Conservation (phyloP, 1,140 invertebrate species). For the Gonioctena quinquepunctata region DNA sequence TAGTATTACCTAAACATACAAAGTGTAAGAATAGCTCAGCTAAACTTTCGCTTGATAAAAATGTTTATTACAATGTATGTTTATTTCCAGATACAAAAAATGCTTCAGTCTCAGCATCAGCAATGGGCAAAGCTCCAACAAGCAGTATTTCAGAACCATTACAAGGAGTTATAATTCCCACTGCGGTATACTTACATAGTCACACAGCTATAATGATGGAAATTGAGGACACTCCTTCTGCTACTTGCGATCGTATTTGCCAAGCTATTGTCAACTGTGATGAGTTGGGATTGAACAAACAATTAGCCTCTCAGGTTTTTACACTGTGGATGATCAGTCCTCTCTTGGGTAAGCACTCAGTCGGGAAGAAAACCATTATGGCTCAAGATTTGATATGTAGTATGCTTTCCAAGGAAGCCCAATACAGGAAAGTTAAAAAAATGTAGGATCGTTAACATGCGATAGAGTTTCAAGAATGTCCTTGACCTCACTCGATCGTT, state of each 20-base stretch:
- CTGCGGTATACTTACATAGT: slow-evolving; percentile 70
- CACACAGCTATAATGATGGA: slow-evolving; percentile 70
- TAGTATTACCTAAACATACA: too few species aligned
- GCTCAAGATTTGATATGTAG: too few species aligned
- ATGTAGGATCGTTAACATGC: too few species aligned
- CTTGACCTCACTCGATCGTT: too few species aligned
- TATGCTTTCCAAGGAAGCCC: too few species aligned
- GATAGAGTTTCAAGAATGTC: too few species aligned
- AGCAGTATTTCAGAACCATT: slow-evolving; percentile 15
- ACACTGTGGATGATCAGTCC: slow-evolving; percentile 70
- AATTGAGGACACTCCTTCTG: slow-evolving; percentile 67
- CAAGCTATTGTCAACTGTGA: slow-evolving; percentile 63
- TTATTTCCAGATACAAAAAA: too few species aligned
- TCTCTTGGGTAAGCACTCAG: slow-evolving; percentile 60
- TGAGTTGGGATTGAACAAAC: slow-evolving; percentile 65
- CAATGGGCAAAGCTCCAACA: slow-evolving; percentile 9
- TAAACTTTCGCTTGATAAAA: too few species aligned
- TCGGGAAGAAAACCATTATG: too few species aligned
- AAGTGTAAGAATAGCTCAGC: too few species aligned
- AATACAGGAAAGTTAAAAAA: too few species aligned
- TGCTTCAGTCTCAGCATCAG: not conserved
- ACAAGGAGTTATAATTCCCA: slow-evolving; percentile 56
- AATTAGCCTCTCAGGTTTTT: slow-evolving; percentile 65
- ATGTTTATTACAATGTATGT: too few species aligned
- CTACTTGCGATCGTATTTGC: slow-evolving; percentile 63